Evolutionary conservation across 2,888 invertebrate species (phyloP).

Genomic region (Drosophila prostipennis): DNA sequence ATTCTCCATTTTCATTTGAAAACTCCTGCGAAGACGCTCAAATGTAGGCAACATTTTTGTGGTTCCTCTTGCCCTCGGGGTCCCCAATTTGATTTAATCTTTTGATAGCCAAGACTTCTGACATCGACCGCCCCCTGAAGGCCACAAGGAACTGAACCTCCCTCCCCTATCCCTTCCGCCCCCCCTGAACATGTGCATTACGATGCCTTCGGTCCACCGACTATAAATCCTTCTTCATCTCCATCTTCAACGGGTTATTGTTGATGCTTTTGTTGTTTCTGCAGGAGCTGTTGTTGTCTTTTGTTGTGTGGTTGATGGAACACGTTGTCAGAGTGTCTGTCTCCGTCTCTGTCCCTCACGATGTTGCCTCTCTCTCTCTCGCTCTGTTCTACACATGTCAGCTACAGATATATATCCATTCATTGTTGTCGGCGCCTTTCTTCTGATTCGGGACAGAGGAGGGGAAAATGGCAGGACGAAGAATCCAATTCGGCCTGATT

Average conservation of each 20-base stretch:
- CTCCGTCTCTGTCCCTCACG: not conserved
- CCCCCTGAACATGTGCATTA: slow-evolving; percentile 8
- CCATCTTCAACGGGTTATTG: slow-evolving; percentile 38
- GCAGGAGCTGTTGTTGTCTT: slow-evolving; percentile 21
- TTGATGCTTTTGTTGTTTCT: slow-evolving; percentile 33
- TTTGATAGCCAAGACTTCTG: slow-evolving; percentile 34
- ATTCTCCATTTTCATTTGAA: not conserved
- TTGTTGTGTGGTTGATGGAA: slow-evolving; percentile 35
- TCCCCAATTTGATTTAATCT: slow-evolving; percentile 30
- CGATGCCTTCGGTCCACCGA: slow-evolving; percentile 31
- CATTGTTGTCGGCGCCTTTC: slow-evolving; percentile 43
- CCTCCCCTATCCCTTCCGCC: not conserved
- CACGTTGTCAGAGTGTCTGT: slow-evolving; percentile 32
- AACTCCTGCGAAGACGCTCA: not conserved
- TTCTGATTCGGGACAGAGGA: not conserved
- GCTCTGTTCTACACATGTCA: slow-evolving; percentile 42
- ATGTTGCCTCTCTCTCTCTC: not conserved
- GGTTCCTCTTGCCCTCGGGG: slow-evolving; percentile 2
- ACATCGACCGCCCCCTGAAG: not conserved
- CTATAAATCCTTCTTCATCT: slow-evolving; percentile 31
- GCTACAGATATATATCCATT: slow-evolving; percentile 39
- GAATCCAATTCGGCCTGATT: slow-evolving; percentile 33
- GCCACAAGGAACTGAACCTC: not conserved
- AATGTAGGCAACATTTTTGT: slow-evolving; percentile 7
- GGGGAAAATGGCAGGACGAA: not conserved